Evolutionary conservation across 2,888 invertebrate genomes (phyloP).

Genomic region (Xanthia togata): DNA sequence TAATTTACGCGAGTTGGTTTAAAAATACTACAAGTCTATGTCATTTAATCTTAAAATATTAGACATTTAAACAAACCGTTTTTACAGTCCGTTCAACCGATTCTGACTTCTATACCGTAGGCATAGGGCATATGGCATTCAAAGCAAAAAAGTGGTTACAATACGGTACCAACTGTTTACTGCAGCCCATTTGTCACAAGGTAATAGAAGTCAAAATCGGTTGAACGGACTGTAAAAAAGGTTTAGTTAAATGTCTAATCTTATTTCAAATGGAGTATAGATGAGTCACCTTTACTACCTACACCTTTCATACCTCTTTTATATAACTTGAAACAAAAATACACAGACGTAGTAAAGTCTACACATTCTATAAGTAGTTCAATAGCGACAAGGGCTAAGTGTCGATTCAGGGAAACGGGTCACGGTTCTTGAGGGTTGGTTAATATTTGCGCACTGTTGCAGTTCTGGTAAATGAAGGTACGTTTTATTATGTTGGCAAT

Average conservation of each 20-base stretch:
- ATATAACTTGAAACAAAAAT: conserved; percentile 16
- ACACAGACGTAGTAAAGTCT: conserved; percentile 7
- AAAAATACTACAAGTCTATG: neutral
- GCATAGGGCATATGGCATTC: no score
- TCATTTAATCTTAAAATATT: neutral
- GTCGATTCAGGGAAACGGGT: conserved; percentile 57
- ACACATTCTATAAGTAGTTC: conserved; percentile 28
- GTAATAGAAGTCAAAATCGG: no score
- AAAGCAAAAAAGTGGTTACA: no score
- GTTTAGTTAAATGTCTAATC: no score
- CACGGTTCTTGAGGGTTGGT: conserved; percentile 28
- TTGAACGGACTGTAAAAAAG: no score
- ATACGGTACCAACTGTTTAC: no score
- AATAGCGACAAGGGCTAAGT: conserved; percentile 41
- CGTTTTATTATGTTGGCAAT: conserved; percentile 19
- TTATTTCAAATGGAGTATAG: no score
- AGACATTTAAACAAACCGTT: no score
- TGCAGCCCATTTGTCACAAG: no score
- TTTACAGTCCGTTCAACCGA: no score
- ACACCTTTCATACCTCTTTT: neutral
- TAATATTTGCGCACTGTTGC: conserved; percentile 49
- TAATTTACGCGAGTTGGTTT: no score
- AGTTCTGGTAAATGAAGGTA: conserved; percentile 13
- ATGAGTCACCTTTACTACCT: neutral
- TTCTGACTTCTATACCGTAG: no score